phyloP scores from a whole-genome alignment of 37 sponge, comb jelly and placozoan genomes.

The Bolinopsis microptera region DNA sequence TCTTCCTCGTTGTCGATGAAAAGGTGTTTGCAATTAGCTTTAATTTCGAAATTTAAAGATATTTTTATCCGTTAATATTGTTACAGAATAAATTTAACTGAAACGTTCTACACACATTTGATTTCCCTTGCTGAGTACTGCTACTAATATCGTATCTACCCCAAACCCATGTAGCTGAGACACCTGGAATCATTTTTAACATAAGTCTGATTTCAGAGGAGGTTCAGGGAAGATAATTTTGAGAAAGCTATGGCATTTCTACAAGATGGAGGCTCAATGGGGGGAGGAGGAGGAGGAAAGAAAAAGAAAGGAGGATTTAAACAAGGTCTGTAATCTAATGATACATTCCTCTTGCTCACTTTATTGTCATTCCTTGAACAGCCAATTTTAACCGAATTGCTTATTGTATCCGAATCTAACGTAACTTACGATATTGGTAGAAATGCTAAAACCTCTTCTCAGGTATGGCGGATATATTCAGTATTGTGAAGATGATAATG shows the following conservation, averaged over 20 bases:
- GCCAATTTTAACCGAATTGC: too few relatives aligned
- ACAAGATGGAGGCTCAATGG: constrained; percentile 72
- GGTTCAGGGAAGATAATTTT: constrained; percentile 95
- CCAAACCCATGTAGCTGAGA: too few relatives aligned
- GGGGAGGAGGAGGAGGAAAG: constrained; percentile 68
- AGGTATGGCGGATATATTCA: constrained; percentile 41
- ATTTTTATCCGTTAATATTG: not conserved
- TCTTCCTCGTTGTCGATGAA: constrained; percentile 95
- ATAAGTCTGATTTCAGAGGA: constrained; percentile 71
- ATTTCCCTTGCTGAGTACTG: too few relatives aligned
- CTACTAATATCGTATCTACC: too few relatives aligned
- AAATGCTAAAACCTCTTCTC: constrained; percentile 67
- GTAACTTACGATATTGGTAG: too few relatives aligned
- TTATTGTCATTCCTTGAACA: too few relatives aligned
- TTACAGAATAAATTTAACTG: not conserved
- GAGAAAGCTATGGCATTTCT: constrained; percentile 90
- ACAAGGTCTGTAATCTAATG: not conserved
- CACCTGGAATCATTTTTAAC: too few relatives aligned
- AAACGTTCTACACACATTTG: not conserved
- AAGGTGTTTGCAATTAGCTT: constrained; percentile 69
- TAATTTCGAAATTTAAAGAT: not conserved
- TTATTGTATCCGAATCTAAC: too few relatives aligned
- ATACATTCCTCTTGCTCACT: not conserved
- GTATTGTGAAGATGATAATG: constrained; percentile 94
- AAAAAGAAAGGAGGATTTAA: constrained; percentile 70